phyloP scores from a whole-genome alignment of 1,140 invertebrate species.

The Heliconius melpomene region DNA sequence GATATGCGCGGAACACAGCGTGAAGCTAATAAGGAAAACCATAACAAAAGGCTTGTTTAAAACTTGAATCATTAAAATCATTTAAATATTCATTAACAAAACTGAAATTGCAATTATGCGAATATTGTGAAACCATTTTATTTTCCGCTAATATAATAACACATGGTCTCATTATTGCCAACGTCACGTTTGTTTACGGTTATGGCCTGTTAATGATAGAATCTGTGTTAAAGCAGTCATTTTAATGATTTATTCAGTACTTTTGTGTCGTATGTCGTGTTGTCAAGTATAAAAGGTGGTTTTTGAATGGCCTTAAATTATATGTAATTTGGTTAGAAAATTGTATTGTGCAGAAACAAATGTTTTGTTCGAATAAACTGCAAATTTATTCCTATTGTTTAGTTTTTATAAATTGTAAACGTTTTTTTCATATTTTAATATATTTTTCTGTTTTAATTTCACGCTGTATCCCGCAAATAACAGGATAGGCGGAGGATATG shows the following conservation, averaged over 20 bases:
- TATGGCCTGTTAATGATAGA: slow-evolving; percentile 23
- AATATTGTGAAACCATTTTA: slow-evolving; percentile 15
- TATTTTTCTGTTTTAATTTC: too few species aligned
- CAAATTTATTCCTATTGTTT: background rate
- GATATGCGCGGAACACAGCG: too few species aligned
- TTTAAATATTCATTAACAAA: slow-evolving; percentile 10
- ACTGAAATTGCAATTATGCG: slow-evolving; percentile 6
- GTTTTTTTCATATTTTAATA: background rate
- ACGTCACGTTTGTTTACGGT: slow-evolving; percentile 24
- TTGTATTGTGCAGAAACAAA: background rate
- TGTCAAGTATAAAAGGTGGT: background rate
- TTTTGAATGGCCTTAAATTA: background rate
- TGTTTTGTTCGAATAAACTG: background rate
- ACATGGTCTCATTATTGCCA: slow-evolving; percentile 11
- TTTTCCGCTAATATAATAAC: slow-evolving; percentile 8
- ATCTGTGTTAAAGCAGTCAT: slow-evolving; percentile 16
- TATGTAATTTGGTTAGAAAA: background rate
- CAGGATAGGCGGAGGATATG: too few species aligned
- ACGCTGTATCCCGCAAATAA: too few species aligned
- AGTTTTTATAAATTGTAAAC: background rate
- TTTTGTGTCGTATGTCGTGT: background rate
- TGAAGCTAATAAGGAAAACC: background rate
- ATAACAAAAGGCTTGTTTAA: background rate
- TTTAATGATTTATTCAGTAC: slow-evolving; percentile 26
- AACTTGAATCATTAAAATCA: background rate